These are phyloP conservation scores for Nematopogon swammerdamellus DNA, from an alignment of 2,888 invertebrate species.

Conservation along the genomic window DNA sequence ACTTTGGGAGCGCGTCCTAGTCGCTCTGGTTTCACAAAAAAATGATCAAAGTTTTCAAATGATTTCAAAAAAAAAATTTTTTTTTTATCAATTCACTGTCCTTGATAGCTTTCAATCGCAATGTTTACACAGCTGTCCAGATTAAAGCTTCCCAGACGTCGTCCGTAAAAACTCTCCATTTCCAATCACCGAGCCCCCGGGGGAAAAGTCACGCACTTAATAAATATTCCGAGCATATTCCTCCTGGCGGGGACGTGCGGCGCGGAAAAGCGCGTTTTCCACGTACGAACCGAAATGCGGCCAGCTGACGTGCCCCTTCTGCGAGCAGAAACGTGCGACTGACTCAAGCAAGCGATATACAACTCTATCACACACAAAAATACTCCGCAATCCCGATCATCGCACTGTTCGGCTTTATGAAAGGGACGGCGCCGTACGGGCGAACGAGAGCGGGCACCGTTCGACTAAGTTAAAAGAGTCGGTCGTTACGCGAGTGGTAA, in stretches of 20 bases:
- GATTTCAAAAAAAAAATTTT: no score
- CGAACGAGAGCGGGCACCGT: background rate
- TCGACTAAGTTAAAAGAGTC: constrained; percentile 45
- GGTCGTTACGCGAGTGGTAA: constrained; percentile 55
- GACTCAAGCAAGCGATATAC: constrained; percentile 53
- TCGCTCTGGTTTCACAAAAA: no score
- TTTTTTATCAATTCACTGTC: no score
- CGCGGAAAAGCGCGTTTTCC: constrained; percentile 50
- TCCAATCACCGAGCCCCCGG: constrained; percentile 18
- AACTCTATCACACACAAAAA: constrained; percentile 44
- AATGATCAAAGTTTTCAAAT: no score
- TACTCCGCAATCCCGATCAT: background rate
- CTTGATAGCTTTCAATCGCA: no score
- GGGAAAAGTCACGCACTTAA: constrained; percentile 58
- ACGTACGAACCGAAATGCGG: constrained; percentile 41
- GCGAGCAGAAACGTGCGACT: constrained; percentile 53
- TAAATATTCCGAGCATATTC: constrained; percentile 63
- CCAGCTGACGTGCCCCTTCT: constrained; percentile 50
- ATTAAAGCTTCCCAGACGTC: background rate
- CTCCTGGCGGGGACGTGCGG: constrained; percentile 57
- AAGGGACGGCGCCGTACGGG: background rate
- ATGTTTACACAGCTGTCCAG: background rate
- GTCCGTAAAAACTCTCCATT: background rate
- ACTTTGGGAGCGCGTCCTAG: no score
- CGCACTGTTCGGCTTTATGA: background rate